Percentiles rank a stretch among this genome's conserved stretches.
These are phyloP conservation scores for Vollenhovia emeryi DNA, from an alignment of 1,140 invertebrate genomes.

Conservation along the genomic window DNA sequence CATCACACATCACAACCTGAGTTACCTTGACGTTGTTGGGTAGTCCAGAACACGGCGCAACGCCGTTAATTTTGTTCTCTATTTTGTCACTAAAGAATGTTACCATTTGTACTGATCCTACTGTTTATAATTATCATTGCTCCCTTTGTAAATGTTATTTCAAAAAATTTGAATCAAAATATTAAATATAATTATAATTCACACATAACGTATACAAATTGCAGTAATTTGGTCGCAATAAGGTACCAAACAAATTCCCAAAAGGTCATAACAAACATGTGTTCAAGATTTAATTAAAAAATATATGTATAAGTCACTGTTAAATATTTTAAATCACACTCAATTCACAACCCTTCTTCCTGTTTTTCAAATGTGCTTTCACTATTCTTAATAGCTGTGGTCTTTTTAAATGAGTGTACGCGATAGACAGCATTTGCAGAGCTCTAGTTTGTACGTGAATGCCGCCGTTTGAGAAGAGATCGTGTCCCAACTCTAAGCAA, in stretches of 20 bases:
- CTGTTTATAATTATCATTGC: background rate
- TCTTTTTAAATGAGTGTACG: slow-evolving; percentile 92
- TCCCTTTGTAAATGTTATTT: background rate
- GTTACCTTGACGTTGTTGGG: too few species aligned
- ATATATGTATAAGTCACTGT: background rate
- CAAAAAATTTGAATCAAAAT: background rate
- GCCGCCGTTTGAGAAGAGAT: slow-evolving; percentile 92
- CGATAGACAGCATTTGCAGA: slow-evolving; percentile 89
- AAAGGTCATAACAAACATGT: too few species aligned
- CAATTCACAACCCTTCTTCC: slow-evolving; percentile 84
- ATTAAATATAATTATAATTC: too few species aligned
- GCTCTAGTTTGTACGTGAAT: slow-evolving; percentile 89
- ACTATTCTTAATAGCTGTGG: slow-evolving; percentile 91
- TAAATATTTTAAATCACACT: slow-evolving; percentile 75
- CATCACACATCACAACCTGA: too few species aligned
- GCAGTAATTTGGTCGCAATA: background rate
- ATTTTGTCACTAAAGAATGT: background rate
- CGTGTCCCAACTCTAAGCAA: slow-evolving; percentile 94
- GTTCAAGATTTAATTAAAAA: background rate
- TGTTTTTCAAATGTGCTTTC: slow-evolving; percentile 88
- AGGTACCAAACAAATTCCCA: too few species aligned
- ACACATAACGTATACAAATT: background rate
- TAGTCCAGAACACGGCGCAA: too few species aligned
- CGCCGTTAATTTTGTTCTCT: too few species aligned
- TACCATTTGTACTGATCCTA: background rate